A percentile compares a stretch with the other conserved stretches of the same genome.
phyloP scores from a whole-genome alignment of 2,113 vertebrate species.

The Paramormyrops kingsleyae region DNA sequence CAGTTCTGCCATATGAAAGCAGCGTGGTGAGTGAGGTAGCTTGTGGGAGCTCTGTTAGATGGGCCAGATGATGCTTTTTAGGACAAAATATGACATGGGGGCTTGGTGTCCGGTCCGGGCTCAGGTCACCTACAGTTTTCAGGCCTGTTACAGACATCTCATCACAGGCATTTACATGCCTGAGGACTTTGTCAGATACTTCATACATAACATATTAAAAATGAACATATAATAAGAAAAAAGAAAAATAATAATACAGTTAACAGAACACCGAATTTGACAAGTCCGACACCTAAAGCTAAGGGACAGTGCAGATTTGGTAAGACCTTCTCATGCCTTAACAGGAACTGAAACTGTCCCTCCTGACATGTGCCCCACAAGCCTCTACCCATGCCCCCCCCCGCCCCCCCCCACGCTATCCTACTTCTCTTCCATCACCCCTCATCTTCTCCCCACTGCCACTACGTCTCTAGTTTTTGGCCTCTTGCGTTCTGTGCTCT shows the following conservation, averaged over 20 bases:
- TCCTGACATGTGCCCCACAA: background rate
- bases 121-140: background rate
- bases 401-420: background rate
- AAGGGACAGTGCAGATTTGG: conserved; percentile 86
- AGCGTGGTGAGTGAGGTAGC: background rate
- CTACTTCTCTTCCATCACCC: background rate
- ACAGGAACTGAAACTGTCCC: conserved; percentile 75
- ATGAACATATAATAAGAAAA: conserved; percentile 65
- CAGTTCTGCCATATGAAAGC: background rate
- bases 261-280: background rate
- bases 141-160: conserved; percentile 2
- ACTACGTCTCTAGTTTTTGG: background rate
- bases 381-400: background rate
- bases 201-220: conserved; percentile 56
- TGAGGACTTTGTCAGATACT: conserved; percentile 55
- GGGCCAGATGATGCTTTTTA: background rate
- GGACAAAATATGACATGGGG: background rate
- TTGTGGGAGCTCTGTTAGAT: background rate
- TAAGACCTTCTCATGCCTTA: conserved; percentile 71
- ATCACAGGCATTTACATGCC: conserved; percentile 51
- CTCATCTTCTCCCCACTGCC: background rate
- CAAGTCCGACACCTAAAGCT: conserved; percentile 87
- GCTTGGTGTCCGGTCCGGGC: background rate
- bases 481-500: background rate
- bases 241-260: background rate